phyloP scores from a whole-genome alignment of 1,140 invertebrate species.

The Drosophila tsacasi region DNA sequence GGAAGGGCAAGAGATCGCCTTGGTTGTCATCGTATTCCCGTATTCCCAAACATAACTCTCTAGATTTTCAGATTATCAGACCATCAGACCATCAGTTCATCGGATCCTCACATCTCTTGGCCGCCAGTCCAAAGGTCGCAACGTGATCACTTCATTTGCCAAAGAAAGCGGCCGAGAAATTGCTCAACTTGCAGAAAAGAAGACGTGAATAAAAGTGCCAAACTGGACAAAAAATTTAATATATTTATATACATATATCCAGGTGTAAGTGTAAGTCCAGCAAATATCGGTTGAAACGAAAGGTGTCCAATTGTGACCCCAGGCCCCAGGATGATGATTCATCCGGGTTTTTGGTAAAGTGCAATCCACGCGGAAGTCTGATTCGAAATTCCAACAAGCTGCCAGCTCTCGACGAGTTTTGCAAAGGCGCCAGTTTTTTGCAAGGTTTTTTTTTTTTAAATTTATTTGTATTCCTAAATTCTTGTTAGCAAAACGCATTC shows the following conservation, averaged over 20 bases:
- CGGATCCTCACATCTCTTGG: neutral
- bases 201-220: slow-evolving; percentile 39
- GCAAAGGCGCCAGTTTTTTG: slow-evolving; percentile 6
- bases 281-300: slow-evolving; percentile 26
- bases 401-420: slow-evolving; percentile 2
- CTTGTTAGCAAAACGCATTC: neutral
- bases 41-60: neutral
- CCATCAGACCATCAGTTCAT: slow-evolving; percentile 11
- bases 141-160: slow-evolving; percentile 31
- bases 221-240: slow-evolving; percentile 12
- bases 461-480: neutral
- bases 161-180: slow-evolving; percentile 62
- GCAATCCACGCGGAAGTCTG: slow-evolving; percentile 43
- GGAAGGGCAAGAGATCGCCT: slow-evolving; percentile 3
- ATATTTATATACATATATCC: neutral
- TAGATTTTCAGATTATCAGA: slow-evolving; percentile 12
- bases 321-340: slow-evolving; percentile 34
- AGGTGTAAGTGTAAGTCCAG: slow-evolving; percentile 12
- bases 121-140: slow-evolving; percentile 26
- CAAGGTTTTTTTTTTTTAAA: no score
- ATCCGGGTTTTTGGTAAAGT: slow-evolving; percentile 26
- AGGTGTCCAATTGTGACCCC: slow-evolving; percentile 57
- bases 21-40: neutral
- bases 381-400: slow-evolving; percentile 20
- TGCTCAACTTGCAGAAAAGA: slow-evolving; percentile 32